These are phyloP conservation scores for Lordiphosa clarofinis DNA, from an alignment of 1,140 invertebrate genomes.

Conservation along the genomic window DNA sequence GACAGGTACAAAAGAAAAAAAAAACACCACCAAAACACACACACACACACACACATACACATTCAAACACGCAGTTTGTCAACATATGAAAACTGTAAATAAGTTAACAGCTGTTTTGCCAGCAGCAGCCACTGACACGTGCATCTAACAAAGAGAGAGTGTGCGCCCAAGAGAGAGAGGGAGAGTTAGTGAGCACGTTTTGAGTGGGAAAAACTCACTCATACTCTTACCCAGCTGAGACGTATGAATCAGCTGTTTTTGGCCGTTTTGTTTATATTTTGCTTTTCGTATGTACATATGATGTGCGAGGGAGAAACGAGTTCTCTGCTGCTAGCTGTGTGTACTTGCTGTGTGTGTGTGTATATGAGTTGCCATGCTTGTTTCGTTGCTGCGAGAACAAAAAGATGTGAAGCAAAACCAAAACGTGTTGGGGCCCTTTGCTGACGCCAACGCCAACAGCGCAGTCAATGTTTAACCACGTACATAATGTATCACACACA, in stretches of 20 bases:
- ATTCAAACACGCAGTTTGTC: slow-evolving; percentile 32
- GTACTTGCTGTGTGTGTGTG: slow-evolving; percentile 7
- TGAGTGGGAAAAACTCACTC: slow-evolving; percentile 45
- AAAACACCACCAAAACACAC: slow-evolving; percentile 37
- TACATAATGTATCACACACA: background rate
- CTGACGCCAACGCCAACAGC: slow-evolving; percentile 6
- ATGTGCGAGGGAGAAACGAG: slow-evolving; percentile 50
- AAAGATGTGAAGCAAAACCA: slow-evolving; percentile 49
- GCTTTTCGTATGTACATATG: slow-evolving; percentile 55
- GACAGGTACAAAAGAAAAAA: slow-evolving; percentile 11
- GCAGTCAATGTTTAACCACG: slow-evolving; percentile 13
- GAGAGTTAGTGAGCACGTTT: slow-evolving; percentile 38
- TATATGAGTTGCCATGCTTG: slow-evolving; percentile 64
- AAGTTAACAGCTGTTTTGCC: slow-evolving; percentile 70
- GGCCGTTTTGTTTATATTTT: slow-evolving; percentile 73
- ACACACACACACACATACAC: background rate
- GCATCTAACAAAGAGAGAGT: slow-evolving; percentile 26
- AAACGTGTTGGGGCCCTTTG: slow-evolving; percentile 47
- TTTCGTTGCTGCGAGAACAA: slow-evolving; percentile 51
- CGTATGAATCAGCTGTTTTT: slow-evolving; percentile 66
- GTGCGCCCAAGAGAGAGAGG: slow-evolving; percentile 4
- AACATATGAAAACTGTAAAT: slow-evolving; percentile 75
- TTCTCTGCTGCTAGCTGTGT: slow-evolving; percentile 15
- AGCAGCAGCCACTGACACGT: slow-evolving; percentile 66
- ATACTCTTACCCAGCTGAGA: slow-evolving; percentile 56